phyloP scores from a whole-genome alignment of 2,888 invertebrate species.

The Acanthacorydalis orientalis region DNA sequence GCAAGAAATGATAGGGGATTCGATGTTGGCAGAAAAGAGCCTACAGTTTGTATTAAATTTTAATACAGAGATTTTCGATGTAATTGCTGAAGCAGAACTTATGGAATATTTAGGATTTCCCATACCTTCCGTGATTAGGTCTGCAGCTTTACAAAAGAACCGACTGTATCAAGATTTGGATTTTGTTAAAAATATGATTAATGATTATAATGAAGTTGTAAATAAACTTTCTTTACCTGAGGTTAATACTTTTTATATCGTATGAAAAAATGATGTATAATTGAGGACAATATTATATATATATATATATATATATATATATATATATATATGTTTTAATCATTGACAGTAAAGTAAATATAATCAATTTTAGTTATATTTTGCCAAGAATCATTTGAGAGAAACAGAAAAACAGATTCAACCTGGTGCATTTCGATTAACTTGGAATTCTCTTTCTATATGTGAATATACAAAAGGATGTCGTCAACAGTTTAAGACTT shows the following conservation, averaged over 20 bases:
- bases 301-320: too few species aligned
- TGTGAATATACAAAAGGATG: slow-evolving; percentile 49
- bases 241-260: slow-evolving; percentile 20
- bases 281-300: too few species aligned
- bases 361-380: slow-evolving; percentile 31
- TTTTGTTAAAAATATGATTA: slow-evolving; percentile 37
- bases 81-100: slow-evolving; percentile 55
- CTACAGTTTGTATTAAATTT: slow-evolving; percentile 52
- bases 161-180: slow-evolving; percentile 48
- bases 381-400: slow-evolving; percentile 49
- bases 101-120: slow-evolving; percentile 52
- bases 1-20: slow-evolving; percentile 51
- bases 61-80: slow-evolving; percentile 42
- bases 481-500: slow-evolving; percentile 34
- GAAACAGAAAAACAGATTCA: slow-evolving; percentile 59
- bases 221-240: slow-evolving; percentile 53
- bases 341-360: too few species aligned
- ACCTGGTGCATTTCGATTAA: slow-evolving; percentile 66
- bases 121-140: slow-evolving; percentile 32
- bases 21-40: slow-evolving; percentile 47
- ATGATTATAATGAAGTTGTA: slow-evolving; percentile 45
- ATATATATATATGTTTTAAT: too few species aligned
- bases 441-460: slow-evolving; percentile 76
- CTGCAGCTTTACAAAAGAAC: slow-evolving; percentile 42
- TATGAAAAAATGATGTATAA: too few species aligned